Percentiles rank a stretch among this genome's conserved stretches.
phyloP scores from a whole-genome alignment of 2,888 invertebrate species.

The Vesta saturnalis region DNA sequence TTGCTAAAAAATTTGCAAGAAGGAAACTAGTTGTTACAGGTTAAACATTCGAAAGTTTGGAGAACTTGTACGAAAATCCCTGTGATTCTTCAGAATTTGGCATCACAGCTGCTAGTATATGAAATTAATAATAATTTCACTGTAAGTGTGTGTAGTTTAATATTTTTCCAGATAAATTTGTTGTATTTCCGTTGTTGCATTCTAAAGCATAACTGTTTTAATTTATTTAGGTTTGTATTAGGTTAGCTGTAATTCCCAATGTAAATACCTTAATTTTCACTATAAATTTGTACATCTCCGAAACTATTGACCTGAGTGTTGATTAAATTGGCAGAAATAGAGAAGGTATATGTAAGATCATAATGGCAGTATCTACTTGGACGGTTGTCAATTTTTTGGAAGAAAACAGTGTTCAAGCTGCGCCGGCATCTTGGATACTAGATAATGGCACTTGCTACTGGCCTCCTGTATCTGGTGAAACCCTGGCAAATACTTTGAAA shows the following conservation, averaged over 20 bases:
- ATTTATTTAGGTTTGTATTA: constrained; percentile 7
- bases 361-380: constrained; percentile 1
- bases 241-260: constrained; percentile 7
- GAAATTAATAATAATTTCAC: background rate
- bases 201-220: constrained; percentile 5
- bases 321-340: constrained; percentile 4
- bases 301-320: background rate
- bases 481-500: background rate
- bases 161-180: constrained; percentile 8
- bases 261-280: constrained; percentile 1
- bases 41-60: constrained; percentile 2
- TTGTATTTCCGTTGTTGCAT: constrained; percentile 11
- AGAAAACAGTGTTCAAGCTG: constrained; percentile 6
- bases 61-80: background rate
- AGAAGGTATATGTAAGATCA: background rate
- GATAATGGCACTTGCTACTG: background rate
- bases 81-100: constrained; percentile 7
- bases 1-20: constrained; percentile 5
- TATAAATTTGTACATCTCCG: constrained; percentile 1
- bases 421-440: background rate
- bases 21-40: background rate
- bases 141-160: constrained; percentile 8
- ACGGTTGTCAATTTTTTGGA: background rate
- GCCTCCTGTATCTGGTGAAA: background rate
- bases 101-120: background rate